Evolutionary conservation across 2,113 vertebrate species (phyloP).

Genomic region (Heterotis niloticus): DNA sequence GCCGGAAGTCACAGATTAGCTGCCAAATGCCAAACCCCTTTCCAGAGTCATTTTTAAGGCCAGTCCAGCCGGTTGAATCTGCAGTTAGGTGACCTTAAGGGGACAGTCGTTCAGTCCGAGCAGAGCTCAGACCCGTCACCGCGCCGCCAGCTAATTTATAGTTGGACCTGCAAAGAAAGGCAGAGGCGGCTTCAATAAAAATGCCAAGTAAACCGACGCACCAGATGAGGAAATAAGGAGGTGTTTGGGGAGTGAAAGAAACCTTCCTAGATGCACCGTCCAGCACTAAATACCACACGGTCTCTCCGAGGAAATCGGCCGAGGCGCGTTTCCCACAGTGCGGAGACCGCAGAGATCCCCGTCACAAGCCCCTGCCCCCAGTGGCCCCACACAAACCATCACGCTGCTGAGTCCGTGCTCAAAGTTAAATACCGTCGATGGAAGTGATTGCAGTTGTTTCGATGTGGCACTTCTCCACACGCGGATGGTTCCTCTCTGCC

Average conservation of each 20-base stretch:
- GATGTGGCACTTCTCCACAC: neutral
- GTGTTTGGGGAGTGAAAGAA: slow-evolving; percentile 17
- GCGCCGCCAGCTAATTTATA: neutral
- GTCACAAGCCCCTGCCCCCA: neutral
- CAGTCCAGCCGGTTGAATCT: too few species aligned
- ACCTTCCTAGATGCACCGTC: too few species aligned
- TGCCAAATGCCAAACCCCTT: neutral
- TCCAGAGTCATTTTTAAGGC: neutral
- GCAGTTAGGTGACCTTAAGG: too few species aligned
- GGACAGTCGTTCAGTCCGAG: too few species aligned
- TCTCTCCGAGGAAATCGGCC: neutral
- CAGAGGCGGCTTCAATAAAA: neutral
- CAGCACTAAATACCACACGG: neutral
- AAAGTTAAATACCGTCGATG: slow-evolving; percentile 2
- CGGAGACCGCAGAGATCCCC: neutral
- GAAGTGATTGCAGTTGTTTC: neutral
- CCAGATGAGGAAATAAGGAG: slow-evolving; percentile 2
- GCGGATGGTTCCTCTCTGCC: neutral
- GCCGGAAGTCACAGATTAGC: neutral
- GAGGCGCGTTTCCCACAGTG: neutral
- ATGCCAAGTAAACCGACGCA: neutral
- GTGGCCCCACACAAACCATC: neutral
- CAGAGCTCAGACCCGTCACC: neutral
- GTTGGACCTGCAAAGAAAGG: neutral
- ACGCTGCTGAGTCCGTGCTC: neutral